A percentile compares a stretch with the other conserved stretches of the same genome.
Evolutionary conservation across 2,113 vertebrate species (phyloP).

Genomic region (Gambusia holbrooki): DNA sequence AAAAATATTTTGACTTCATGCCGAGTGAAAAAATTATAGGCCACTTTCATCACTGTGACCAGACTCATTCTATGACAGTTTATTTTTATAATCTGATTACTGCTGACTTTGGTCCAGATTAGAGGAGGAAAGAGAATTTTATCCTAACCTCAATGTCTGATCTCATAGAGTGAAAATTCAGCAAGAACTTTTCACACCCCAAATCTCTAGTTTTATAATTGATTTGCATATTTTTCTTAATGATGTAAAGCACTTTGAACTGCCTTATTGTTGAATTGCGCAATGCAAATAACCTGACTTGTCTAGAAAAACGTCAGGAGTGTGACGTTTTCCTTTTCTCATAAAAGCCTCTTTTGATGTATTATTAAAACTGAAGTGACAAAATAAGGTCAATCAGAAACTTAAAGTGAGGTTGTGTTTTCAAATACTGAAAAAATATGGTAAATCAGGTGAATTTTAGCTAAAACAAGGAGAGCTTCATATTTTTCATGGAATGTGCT

Average conservation of each 20-base stretch:
- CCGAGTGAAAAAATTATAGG: constrained; percentile 12
- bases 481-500: not conserved
- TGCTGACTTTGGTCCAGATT: constrained; percentile 24
- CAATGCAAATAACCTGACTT: too few relatives aligned
- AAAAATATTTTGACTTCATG: not conserved
- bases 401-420: not conserved
- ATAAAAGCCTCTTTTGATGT: not conserved
- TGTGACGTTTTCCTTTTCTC: constrained; percentile 7
- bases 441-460: not conserved
- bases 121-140: constrained; percentile 20
- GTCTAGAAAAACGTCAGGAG: not conserved
- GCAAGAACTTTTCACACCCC: not conserved
- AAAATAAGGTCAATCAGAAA: not conserved
- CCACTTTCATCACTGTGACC: constrained; percentile 17
- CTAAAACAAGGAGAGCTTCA: not conserved
- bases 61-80: constrained; percentile 12
- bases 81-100: constrained; percentile 36
- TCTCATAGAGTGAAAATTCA: not conserved
- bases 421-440: not conserved
- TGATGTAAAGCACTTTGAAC: too few relatives aligned
- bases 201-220: constrained; percentile 1
- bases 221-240: too few relatives aligned
- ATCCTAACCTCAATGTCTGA: constrained; percentile 11
- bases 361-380: not conserved
- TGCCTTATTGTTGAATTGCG: too few relatives aligned